These are phyloP conservation scores for Sitta carolinensis DNA, from an alignment of 2,797 vertebrate genomes.

Conservation along the genomic window DNA sequence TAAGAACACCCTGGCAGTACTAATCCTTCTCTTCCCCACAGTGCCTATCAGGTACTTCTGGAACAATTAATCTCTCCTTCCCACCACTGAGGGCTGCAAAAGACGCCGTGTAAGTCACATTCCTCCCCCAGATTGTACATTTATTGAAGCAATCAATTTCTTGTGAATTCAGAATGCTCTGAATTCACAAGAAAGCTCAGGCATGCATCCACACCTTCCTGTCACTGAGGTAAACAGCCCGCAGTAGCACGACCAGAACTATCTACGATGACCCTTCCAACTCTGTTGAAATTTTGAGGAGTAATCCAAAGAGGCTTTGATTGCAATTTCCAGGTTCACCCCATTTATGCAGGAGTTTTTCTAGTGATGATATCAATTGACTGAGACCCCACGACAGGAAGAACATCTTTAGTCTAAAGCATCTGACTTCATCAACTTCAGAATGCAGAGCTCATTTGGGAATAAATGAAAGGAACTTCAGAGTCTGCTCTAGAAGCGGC, in stretches of 20 bases:
- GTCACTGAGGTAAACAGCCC: not conserved
- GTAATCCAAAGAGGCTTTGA: not conserved
- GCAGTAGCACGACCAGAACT: not conserved
- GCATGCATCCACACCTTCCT: not conserved
- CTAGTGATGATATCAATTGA: not conserved
- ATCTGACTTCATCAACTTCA: not conserved
- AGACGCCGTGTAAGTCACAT: not conserved
- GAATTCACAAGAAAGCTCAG: not conserved
- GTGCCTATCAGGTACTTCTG: not conserved
- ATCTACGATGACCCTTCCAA: not conserved
- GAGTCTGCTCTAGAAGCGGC: not conserved
- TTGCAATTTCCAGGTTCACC: not conserved
- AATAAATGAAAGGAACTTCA: not conserved
- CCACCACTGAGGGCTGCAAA: not conserved
- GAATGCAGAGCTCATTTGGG: not conserved
- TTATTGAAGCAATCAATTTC: not conserved
- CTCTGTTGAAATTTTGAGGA: not conserved
- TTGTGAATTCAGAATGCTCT: not conserved
- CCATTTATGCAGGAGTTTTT: not conserved
- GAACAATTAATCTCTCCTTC: not conserved
- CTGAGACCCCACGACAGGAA: not conserved
- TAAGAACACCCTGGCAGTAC: not conserved
- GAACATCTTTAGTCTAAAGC: not conserved
- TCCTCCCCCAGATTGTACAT: rapidly evolving
- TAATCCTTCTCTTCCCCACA: not conserved